Evolutionary conservation across 1,140 invertebrate genomes (phyloP).

Genomic region (Grapholita molesta): DNA sequence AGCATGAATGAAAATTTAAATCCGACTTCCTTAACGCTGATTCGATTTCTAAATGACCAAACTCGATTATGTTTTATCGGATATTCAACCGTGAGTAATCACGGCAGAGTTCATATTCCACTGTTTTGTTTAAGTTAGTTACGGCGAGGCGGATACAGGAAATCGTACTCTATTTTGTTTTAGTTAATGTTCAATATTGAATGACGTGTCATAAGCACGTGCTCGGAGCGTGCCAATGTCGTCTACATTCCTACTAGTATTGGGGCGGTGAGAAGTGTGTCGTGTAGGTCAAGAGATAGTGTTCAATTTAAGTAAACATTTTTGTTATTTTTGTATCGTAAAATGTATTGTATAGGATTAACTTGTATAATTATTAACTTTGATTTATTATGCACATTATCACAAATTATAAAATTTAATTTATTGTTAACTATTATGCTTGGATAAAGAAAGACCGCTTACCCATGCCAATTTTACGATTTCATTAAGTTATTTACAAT

Average conservation of each 20-base stretch:
- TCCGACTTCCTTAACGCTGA: background rate
- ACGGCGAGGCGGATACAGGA: background rate
- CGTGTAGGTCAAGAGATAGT: background rate
- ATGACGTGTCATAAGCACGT: background rate
- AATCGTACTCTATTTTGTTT: background rate
- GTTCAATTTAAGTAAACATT: background rate
- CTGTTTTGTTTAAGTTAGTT: background rate
- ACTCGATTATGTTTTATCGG: background rate
- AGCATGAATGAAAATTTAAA: slow-evolving; percentile 12
- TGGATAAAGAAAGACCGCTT: too few relatives aligned
- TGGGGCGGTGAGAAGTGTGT: background rate
- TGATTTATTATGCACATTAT: too few relatives aligned
- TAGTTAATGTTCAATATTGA: background rate
- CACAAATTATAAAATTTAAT: too few relatives aligned
- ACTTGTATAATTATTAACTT: too few relatives aligned
- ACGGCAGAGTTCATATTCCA: background rate
- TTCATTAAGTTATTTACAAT: too few relatives aligned
- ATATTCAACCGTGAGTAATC: background rate
- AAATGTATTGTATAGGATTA: too few relatives aligned
- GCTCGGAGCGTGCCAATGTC: background rate
- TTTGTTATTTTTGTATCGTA: background rate
- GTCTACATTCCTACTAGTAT: background rate
- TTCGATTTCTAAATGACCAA: background rate
- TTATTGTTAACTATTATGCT: too few relatives aligned
- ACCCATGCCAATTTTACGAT: too few relatives aligned